A percentile compares a stretch with the other conserved stretches of the same genome.
Evolutionary conservation across 2,113 vertebrate species (phyloP).

Genomic region (Anguilla japonica): DNA sequence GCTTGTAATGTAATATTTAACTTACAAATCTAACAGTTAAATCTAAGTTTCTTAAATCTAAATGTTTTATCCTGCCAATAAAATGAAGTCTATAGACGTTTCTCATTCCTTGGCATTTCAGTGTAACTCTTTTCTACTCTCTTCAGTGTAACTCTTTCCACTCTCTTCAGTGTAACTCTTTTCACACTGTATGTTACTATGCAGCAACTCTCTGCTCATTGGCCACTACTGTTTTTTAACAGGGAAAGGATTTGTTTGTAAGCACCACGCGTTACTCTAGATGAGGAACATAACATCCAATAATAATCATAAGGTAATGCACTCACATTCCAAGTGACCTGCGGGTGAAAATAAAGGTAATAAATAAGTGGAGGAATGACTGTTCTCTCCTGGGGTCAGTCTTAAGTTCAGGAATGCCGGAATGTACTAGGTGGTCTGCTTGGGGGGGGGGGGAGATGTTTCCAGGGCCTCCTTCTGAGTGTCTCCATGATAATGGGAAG

Average conservation of each 20-base stretch:
- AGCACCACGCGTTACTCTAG: not conserved
- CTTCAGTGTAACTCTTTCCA: too few relatives aligned
- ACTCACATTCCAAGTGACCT: not conserved
- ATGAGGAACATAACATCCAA: not conserved
- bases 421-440: not conserved
- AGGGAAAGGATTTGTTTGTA: not conserved
- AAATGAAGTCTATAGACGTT: too few relatives aligned
- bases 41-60: too few relatives aligned
- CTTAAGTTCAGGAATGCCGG: not conserved
- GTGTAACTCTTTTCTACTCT: too few relatives aligned
- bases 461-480: not conserved
- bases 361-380: not conserved
- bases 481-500: not conserved
- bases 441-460: not conserved
- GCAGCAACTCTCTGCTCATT: too few relatives aligned
- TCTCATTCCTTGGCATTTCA: too few relatives aligned
- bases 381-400: not conserved
- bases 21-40: too few relatives aligned
- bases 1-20: too few relatives aligned
- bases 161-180: too few relatives aligned
- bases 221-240: not conserved
- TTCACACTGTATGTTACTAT: too few relatives aligned
- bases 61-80: too few relatives aligned
- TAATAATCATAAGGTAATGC: not conserved
- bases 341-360: not conserved